A percentile compares a stretch with the other conserved stretches of the same genome.
Conservation (phyloP, 1,140 invertebrate species). For the Lasioglossum albipes region DNA sequence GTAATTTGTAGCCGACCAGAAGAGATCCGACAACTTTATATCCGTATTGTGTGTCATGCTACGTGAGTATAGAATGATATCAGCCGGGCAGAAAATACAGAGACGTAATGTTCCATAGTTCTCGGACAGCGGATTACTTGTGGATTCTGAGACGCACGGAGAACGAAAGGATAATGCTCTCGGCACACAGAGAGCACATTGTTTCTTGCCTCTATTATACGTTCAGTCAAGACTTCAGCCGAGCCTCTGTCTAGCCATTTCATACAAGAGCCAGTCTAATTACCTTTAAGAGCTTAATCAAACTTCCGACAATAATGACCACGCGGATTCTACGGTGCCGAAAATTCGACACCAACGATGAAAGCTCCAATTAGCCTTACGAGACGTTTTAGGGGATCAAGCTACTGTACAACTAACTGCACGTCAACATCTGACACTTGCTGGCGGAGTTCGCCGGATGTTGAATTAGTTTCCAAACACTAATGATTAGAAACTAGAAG, state of each 20-base stretch:
- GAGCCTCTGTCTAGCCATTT: constrained; percentile 19
- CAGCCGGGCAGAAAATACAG: neutral
- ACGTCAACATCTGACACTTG: no score
- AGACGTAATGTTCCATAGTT: neutral
- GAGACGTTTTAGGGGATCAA: neutral
- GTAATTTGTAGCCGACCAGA: neutral
- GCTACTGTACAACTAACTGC: no score
- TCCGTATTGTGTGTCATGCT: neutral
- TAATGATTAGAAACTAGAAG: no score
- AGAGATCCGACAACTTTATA: neutral
- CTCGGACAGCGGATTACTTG: neutral
- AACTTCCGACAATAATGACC: constrained; percentile 28
- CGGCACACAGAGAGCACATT: constrained; percentile 52
- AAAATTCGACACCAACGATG: neutral
- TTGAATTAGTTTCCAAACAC: no score
- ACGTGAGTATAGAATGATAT: neutral
- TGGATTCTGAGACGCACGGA: constrained; percentile 45
- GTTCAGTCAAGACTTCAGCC: neutral
- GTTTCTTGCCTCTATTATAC: constrained; percentile 58
- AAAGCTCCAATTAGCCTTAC: neutral
- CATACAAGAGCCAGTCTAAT: constrained; percentile 43
- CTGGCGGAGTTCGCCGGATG: no score
- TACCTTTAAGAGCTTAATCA: constrained; percentile 33
- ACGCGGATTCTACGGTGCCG: constrained; percentile 1
- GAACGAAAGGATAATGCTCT: constrained; percentile 54